Conservation (phyloP, 2,113 vertebrate genomes). For the Myotis davidii region DNA sequence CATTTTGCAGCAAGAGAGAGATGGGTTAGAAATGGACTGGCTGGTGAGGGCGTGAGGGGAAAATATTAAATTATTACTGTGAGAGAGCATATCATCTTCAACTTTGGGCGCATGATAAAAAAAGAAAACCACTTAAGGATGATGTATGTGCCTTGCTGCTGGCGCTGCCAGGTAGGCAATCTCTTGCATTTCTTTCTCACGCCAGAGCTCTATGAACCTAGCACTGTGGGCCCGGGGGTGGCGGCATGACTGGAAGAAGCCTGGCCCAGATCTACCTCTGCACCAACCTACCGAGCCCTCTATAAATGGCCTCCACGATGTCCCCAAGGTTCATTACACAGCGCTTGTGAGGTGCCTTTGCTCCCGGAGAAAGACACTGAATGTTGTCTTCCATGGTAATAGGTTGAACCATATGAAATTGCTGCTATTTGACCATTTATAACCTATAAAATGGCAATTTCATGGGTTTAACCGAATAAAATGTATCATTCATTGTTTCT, state of each 20-base stretch:
- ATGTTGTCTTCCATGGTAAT: neutral
- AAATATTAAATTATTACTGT: conserved; percentile 64
- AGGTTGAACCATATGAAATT: neutral
- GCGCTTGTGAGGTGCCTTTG: neutral
- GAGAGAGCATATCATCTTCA: conserved; percentile 56
- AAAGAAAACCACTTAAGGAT: conserved; percentile 56
- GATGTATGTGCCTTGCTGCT: conserved; percentile 47
- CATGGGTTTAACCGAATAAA: neutral
- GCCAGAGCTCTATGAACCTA: neutral
- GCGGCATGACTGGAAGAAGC: neutral
- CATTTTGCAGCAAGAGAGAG: neutral
- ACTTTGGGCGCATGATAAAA: conserved; percentile 48
- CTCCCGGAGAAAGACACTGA: neutral
- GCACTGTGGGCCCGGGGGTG: neutral
- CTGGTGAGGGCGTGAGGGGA: conserved; percentile 10
- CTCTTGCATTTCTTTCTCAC: conserved; percentile 38
- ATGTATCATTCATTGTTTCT: neutral
- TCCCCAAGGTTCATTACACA: neutral
- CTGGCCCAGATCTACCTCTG: neutral
- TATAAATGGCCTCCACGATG: neutral
- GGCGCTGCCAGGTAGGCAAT: neutral
- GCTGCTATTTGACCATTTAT: neutral
- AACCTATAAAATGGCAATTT: conserved; percentile 9
- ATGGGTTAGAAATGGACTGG: conserved; percentile 43
- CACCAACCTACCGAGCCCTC: neutral